phyloP scores from a whole-genome alignment of 2,888 invertebrate genomes.

The Gryllus longicercus region DNA sequence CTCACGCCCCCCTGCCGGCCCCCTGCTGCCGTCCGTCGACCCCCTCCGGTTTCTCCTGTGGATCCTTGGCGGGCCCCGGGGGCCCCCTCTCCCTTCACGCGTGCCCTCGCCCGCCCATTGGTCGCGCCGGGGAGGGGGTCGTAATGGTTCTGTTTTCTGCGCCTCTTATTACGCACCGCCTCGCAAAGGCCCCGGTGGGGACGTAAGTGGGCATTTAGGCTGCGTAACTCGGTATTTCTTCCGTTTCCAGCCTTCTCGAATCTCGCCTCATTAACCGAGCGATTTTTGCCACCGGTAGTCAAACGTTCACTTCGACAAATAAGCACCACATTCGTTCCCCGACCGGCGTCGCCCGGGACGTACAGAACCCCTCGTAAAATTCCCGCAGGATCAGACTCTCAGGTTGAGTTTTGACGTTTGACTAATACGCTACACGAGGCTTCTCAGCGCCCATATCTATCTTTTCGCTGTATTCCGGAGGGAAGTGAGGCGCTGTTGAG shows the following conservation, averaged over 20 bases:
- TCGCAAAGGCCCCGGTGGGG: background rate
- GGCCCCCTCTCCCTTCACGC: background rate
- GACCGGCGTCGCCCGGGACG: background rate
- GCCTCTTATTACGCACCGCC: slow-evolving; percentile 8
- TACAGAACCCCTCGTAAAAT: background rate
- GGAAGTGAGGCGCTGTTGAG: background rate
- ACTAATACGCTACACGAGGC: slow-evolving; percentile 5
- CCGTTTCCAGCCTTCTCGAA: background rate
- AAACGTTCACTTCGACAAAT: background rate
- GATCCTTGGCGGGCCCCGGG: too few relatives aligned
- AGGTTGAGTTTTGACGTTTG: background rate
- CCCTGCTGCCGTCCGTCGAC: too few relatives aligned
- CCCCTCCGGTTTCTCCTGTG: too few relatives aligned
- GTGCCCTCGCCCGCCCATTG: background rate
- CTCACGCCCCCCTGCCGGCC: too few relatives aligned
- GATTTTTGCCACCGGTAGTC: slow-evolving; percentile 2
- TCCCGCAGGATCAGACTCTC: background rate
- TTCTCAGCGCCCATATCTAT: slow-evolving; percentile 4
- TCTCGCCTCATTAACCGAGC: background rate
- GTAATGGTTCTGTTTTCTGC: background rate
- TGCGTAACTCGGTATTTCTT: background rate
- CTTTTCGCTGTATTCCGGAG: background rate
- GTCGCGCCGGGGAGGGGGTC: background rate
- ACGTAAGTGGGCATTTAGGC: background rate
- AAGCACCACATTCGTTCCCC: background rate